Percentiles rank a stretch among this genome's conserved stretches.
Evolutionary conservation across 1,140 invertebrate species (phyloP).

Genomic region (Drosophila burlai): DNA sequence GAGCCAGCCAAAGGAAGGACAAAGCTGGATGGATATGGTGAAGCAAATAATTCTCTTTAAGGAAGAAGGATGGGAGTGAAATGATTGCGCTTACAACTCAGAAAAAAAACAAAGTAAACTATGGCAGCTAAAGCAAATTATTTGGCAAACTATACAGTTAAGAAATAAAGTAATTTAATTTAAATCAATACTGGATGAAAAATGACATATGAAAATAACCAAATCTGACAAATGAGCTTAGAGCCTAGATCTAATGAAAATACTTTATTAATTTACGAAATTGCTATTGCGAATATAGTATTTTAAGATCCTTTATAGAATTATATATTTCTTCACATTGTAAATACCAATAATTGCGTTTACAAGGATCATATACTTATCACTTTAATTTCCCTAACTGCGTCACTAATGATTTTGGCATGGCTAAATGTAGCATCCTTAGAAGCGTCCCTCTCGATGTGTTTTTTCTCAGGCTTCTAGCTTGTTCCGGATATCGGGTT

Average conservation of each 20-base stretch:
- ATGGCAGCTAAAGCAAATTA: background rate
- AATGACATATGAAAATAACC: too few relatives aligned
- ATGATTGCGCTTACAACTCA: background rate
- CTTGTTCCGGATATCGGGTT: slow-evolving; percentile 29
- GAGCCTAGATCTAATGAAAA: too few relatives aligned
- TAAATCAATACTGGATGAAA: too few relatives aligned
- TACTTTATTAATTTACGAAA: too few relatives aligned
- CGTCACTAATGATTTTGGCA: background rate
- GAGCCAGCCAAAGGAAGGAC: slow-evolving; percentile 32
- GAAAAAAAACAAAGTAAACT: slow-evolving; percentile 8
- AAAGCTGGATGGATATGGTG: background rate
- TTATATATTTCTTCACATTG: background rate
- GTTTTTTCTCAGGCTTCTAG: background rate
- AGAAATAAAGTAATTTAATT: background rate
- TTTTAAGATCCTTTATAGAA: too few relatives aligned
- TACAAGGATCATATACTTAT: background rate
- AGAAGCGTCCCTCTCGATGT: background rate
- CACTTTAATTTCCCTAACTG: background rate
- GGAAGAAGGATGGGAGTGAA: background rate
- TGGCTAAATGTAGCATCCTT: background rate
- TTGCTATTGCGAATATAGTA: too few relatives aligned
- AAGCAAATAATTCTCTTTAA: slow-evolving; percentile 10
- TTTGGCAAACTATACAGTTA: background rate
- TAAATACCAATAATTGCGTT: background rate
- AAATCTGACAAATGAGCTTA: too few relatives aligned